Evolutionary conservation across 1,140 invertebrate species (phyloP).

Genomic region (Zaprionus africanus): DNA sequence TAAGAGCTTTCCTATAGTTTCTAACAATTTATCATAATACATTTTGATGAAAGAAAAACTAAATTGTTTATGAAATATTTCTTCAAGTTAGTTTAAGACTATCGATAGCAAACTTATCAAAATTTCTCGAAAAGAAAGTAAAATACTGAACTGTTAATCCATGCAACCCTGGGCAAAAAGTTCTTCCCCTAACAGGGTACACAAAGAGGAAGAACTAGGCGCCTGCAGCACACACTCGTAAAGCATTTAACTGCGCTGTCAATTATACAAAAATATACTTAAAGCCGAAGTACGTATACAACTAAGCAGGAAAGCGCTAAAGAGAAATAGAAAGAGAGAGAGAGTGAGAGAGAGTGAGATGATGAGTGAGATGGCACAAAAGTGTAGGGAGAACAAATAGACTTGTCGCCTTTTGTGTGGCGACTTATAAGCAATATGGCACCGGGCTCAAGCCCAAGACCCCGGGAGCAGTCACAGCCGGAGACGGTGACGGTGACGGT

Average conservation of each 20-base stretch:
- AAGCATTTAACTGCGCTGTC: slow-evolving; percentile 61
- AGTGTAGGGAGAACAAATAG: slow-evolving; percentile 53
- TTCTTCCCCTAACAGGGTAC: neutral
- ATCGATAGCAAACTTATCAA: too few species aligned
- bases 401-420: slow-evolving; percentile 58
- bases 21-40: too few species aligned
- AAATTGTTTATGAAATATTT: too few species aligned
- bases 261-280: slow-evolving; percentile 62
- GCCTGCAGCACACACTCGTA: slow-evolving; percentile 32
- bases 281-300: slow-evolving; percentile 9
- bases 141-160: neutral
- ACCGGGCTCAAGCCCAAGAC: slow-evolving; percentile 17
- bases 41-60: too few species aligned
- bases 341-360: neutral
- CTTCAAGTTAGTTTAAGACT: too few species aligned
- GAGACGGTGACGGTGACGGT: neutral
- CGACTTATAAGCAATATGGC: slow-evolving; percentile 35
- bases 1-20: too few species aligned
- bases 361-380: neutral
- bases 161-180: neutral
- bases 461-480: neutral
- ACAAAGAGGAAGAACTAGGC: slow-evolving; percentile 4
- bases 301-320: neutral
- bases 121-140: too few species aligned
- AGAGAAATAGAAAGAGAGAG: neutral